A percentile compares a stretch with the other conserved stretches of the same genome.
phyloP scores from a whole-genome alignment of 35 echinoderm and acorn worm species.

The Apostichopus parvimensis region DNA sequence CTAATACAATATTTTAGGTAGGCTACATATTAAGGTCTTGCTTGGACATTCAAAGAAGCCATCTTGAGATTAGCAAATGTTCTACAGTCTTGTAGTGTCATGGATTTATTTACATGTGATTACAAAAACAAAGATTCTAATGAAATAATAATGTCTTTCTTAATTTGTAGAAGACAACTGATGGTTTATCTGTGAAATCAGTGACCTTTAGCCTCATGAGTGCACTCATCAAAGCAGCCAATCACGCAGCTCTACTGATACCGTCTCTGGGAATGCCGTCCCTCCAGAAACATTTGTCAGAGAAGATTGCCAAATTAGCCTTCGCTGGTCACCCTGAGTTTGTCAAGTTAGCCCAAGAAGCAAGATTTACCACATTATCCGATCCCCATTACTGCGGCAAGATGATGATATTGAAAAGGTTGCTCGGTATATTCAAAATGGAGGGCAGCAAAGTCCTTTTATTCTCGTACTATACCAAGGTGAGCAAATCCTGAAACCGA shows the following conservation, averaged over 20 bases:
- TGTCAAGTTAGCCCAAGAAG: constrained; percentile 51
- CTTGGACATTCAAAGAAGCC: too few species aligned
- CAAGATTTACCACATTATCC: constrained; percentile 77
- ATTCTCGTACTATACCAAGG: constrained; percentile 89
- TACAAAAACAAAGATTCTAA: neutral
- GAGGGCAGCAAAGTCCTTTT: constrained; percentile 84
- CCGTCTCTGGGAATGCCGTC: constrained; percentile 59
- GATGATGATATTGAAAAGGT: constrained; percentile 75
- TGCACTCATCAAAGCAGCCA: constrained; percentile 87
- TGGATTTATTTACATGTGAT: too few species aligned
- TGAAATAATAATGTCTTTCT: neutral
- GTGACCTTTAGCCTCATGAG: constrained; percentile 84
- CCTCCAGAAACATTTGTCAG: constrained; percentile 53
- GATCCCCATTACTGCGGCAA: constrained; percentile 87
- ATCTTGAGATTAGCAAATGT: too few species aligned
- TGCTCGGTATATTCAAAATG: constrained; percentile 77
- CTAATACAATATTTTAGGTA: too few species aligned
- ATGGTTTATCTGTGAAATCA: constrained; percentile 62
- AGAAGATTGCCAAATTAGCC: constrained; percentile 65
- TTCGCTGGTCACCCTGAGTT: constrained; percentile 86
- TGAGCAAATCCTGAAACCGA: neutral
- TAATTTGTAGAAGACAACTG: constrained; percentile 48
- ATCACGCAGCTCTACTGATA: constrained; percentile 80
- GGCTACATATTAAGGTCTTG: too few species aligned
- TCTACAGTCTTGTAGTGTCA: too few species aligned